phyloP scores from a whole-genome alignment of 2,113 vertebrate species.

The Rhynchomys soricoides region DNA sequence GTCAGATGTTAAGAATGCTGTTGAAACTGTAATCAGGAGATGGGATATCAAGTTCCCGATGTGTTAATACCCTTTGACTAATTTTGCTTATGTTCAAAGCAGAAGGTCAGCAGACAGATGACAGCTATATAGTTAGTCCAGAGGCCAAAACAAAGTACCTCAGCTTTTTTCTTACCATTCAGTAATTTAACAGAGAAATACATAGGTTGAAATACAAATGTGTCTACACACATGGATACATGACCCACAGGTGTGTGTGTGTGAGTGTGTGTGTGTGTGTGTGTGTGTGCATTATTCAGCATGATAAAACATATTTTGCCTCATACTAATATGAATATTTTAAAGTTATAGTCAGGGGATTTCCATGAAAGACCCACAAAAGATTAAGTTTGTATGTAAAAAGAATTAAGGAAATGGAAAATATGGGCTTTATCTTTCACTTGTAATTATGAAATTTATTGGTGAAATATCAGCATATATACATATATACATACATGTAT shows the following conservation, averaged over 20 bases:
- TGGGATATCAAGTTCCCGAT: conserved; percentile 67
- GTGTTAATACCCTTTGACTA: conserved; percentile 23
- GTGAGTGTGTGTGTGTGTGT: too few relatives aligned
- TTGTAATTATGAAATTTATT: conserved; percentile 20
- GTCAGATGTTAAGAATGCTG: conserved; percentile 37
- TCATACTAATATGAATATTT: conserved; percentile 1
- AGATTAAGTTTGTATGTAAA: conserved; percentile 31
- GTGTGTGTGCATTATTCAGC: background rate
- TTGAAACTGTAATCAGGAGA: conserved; percentile 69
- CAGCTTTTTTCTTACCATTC: background rate
- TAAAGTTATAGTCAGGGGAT: background rate
- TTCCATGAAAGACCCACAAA: background rate
- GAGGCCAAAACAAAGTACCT: background rate
- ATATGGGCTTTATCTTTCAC: background rate
- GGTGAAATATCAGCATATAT: background rate
- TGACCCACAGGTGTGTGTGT: too few relatives aligned
- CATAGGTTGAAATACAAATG: background rate
- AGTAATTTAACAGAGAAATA: background rate
- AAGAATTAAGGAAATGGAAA: conserved; percentile 20
- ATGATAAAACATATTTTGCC: background rate
- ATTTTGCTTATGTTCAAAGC: conserved; percentile 40
- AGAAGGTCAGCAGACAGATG: background rate
- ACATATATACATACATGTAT: too few relatives aligned
- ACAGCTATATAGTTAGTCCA: background rate
- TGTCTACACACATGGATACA: background rate